Conservation (phyloP, 2,797 vertebrate species). For the Acridotheres tristis region DNA sequence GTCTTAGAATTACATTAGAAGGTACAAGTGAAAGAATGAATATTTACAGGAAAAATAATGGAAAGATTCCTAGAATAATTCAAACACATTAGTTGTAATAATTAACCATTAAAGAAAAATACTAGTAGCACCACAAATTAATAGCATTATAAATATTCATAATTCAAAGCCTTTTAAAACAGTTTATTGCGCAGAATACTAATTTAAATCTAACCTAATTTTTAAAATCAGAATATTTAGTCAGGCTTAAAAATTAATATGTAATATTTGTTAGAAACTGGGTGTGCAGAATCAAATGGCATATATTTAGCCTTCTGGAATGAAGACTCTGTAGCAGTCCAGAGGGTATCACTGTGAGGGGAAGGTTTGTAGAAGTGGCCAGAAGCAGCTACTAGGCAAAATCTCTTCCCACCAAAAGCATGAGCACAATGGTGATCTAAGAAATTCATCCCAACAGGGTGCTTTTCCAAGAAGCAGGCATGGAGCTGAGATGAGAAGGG, state of each 20-base stretch:
- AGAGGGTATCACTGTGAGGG: background rate
- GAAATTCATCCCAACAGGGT: background rate
- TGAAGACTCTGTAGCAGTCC: background rate
- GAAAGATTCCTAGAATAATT: slow-evolving; percentile 38
- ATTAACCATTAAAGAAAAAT: slow-evolving; percentile 52
- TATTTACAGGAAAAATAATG: slow-evolving; percentile 55
- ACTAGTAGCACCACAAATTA: slow-evolving; percentile 8
- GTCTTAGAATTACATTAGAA: background rate
- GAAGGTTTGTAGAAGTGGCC: background rate
- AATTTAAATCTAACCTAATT: slow-evolving; percentile 26
- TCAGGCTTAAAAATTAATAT: slow-evolving; percentile 36
- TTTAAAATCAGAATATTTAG: slow-evolving; percentile 9
- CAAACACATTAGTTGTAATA: slow-evolving; percentile 32
- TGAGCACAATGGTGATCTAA: background rate
- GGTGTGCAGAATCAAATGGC: background rate
- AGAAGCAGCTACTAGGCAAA: background rate
- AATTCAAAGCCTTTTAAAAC: slow-evolving; percentile 28
- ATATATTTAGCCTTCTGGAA: background rate
- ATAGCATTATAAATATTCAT: slow-evolving; percentile 16
- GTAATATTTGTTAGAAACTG: background rate
- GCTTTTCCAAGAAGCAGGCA: accelerated
- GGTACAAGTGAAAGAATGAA: background rate
- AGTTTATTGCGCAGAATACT: slow-evolving; percentile 7
- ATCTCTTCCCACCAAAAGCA: background rate
- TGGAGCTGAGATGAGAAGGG: background rate